Conservation (phyloP, 2,797 vertebrate species). For the Urocyon cinereoargenteus region DNA sequence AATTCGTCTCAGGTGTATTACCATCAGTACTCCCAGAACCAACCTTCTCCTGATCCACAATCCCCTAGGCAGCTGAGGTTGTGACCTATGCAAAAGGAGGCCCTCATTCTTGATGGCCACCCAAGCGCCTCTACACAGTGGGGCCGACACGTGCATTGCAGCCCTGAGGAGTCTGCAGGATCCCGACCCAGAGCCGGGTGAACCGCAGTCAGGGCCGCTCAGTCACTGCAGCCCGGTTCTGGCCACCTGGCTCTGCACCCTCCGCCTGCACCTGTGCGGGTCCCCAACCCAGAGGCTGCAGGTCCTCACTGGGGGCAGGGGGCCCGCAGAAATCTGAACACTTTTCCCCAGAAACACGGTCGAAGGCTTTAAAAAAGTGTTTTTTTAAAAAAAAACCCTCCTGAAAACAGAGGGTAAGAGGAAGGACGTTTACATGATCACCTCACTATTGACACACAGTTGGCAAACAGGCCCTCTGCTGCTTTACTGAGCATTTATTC, state of each 20-base stretch:
- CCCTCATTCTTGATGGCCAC: neutral
- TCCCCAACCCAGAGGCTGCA: neutral
- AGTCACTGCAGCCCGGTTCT: no score
- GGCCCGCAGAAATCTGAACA: neutral
- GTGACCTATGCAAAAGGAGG: neutral
- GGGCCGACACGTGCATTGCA: no score
- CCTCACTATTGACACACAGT: neutral
- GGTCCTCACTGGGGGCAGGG: fast-evolving
- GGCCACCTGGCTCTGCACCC: neutral
- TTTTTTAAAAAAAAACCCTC: neutral
- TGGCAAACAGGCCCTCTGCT: neutral
- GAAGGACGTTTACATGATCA: neutral
- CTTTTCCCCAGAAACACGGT: fast-evolving
- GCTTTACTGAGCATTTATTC: no score
- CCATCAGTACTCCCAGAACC: neutral
- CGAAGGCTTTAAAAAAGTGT: neutral
- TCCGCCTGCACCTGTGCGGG: no score
- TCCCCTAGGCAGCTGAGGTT: no score
- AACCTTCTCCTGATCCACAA: neutral
- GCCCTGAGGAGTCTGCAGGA: neutral
- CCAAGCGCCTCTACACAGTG: no score
- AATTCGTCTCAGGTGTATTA: neutral
- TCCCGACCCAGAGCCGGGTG: neutral
- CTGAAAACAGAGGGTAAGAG: neutral
- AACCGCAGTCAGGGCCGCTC: neutral